phyloP scores from a whole-genome alignment of 2,113 vertebrate genomes.

The Echinops telfairi region DNA sequence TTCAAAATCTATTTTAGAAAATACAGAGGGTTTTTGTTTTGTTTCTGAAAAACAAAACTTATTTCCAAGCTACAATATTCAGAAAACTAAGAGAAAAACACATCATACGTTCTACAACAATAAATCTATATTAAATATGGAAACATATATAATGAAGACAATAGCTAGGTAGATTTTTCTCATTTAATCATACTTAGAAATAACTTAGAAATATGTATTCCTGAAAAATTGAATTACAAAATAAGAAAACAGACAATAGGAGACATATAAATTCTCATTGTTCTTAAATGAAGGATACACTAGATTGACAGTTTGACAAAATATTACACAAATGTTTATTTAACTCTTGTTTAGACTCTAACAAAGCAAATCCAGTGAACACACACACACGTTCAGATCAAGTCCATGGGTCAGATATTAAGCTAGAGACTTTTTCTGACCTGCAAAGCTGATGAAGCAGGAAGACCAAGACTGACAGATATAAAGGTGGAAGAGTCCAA shows the following conservation, averaged over 20 bases:
- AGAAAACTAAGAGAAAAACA: neutral
- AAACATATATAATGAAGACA: neutral
- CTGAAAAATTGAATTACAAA: constrained; percentile 1
- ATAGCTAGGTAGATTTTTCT: neutral
- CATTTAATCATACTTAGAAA: neutral
- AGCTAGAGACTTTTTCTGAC: too few relatives aligned
- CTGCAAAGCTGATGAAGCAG: too few relatives aligned
- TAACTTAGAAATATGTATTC: neutral
- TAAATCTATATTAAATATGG: neutral
- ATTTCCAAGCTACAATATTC: neutral
- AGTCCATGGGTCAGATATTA: too few relatives aligned
- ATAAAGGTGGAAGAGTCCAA: too few relatives aligned
- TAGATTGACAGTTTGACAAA: neutral
- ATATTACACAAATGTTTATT: neutral
- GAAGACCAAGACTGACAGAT: too few relatives aligned
- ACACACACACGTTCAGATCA: too few relatives aligned
- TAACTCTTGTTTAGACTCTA: neutral
- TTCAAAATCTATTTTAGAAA: constrained; percentile 24
- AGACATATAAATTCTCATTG: neutral
- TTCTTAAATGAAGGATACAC: neutral
- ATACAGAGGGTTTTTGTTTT: neutral
- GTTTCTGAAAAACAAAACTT: neutral
- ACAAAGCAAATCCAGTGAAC: too few relatives aligned
- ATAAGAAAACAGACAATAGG: neutral
- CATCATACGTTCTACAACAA: neutral